Percentiles rank a stretch among this genome's conserved stretches.
These are phyloP conservation scores for Acrobasis repandana DNA, from an alignment of 2,888 invertebrate genomes.

Conservation along the genomic window DNA sequence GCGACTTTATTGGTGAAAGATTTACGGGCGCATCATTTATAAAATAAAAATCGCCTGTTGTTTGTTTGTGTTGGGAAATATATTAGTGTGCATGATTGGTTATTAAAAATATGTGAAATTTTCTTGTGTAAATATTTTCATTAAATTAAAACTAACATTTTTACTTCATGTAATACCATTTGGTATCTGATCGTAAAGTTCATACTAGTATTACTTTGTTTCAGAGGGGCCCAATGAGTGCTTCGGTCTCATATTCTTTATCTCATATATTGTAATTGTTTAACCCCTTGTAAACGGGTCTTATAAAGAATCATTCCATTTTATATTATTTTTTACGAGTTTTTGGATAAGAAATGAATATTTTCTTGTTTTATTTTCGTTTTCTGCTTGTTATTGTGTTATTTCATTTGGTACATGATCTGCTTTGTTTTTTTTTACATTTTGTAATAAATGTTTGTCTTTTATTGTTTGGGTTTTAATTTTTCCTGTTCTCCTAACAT, in stretches of 20 bases:
- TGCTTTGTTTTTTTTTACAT: not conserved
- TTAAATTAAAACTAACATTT: no score
- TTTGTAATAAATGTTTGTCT: not conserved
- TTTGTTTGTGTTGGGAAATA: constrained; percentile 22
- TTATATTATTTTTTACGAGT: constrained; percentile 15
- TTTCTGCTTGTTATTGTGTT: not conserved
- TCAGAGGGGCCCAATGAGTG: constrained; percentile 43
- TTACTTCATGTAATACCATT: no score
- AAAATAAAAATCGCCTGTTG: no score
- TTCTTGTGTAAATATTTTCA: no score
- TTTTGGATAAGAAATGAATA: constrained; percentile 25
- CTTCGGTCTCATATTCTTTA: constrained; percentile 24
- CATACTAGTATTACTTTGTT: constrained; percentile 36
- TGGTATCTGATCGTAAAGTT: constrained; percentile 27
- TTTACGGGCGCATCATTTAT: no score
- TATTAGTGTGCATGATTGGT: no score
- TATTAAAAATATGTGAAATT: no score
- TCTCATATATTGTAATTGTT: not conserved
- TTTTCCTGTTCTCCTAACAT: not conserved
- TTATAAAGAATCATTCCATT: not conserved
- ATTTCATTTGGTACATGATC: not conserved
- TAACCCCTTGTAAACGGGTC: not conserved
- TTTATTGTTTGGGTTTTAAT: not conserved
- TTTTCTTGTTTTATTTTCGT: constrained; percentile 8
- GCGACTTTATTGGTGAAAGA: no score